A percentile compares a stretch with the other conserved stretches of the same genome.
Conservation (phyloP, 2,888 invertebrate species). For the Diploptera punctata region DNA sequence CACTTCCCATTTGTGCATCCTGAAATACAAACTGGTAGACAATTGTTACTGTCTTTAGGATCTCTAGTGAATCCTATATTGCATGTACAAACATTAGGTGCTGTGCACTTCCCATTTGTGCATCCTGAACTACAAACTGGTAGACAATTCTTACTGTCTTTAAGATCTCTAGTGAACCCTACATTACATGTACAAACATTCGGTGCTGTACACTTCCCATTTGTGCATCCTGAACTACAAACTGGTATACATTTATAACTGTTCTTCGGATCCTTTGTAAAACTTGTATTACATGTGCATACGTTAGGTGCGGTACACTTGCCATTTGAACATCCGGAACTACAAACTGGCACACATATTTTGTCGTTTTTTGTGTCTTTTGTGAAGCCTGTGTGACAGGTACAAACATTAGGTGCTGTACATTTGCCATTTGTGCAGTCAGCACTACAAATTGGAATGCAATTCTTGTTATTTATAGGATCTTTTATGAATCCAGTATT, state of each 20-base stretch:
- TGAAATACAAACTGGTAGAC: not conserved
- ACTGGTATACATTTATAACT: not conserved
- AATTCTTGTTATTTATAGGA: not conserved
- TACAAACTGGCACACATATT: slow-evolving; percentile 35
- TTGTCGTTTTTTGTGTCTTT: not conserved
- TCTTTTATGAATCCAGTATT: not conserved
- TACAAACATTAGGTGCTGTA: slow-evolving; percentile 6
- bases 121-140: not conserved
- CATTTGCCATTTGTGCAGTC: not conserved
- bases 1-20: not conserved
- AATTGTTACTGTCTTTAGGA: not conserved
- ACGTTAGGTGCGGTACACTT: slow-evolving; percentile 40
- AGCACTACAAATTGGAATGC: not conserved
- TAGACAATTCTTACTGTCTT: not conserved
- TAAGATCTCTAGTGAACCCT: not conserved
- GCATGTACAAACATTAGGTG: slow-evolving; percentile 1
- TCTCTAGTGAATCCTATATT: not conserved
- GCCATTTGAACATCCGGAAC: slow-evolving; percentile 25
- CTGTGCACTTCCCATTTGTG: slow-evolving; percentile 10
- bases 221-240: not conserved
- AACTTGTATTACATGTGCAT: slow-evolving; percentile 41
- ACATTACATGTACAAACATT: not conserved
- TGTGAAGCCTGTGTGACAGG: slow-evolving; percentile 1
- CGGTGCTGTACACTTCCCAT: slow-evolving; percentile 16
- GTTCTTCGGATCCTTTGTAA: not conserved